A percentile compares a stretch with the other conserved stretches of the same genome.
phyloP scores from a whole-genome alignment of 2,888 invertebrate species.

The Pollenia amentaria region DNA sequence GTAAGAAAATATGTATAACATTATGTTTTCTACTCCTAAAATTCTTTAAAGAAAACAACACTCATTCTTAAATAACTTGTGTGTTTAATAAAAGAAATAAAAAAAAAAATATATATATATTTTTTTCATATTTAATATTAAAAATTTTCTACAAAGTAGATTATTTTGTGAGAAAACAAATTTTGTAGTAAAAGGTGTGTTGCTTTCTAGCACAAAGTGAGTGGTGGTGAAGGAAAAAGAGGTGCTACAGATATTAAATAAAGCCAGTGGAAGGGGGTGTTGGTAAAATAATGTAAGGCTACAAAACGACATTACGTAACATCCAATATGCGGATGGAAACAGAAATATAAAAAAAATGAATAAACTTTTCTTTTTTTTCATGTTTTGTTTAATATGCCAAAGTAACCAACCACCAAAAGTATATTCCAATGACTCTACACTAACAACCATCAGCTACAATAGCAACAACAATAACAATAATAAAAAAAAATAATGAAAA shows the following conservation, averaged over 20 bases:
- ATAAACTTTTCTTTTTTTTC: slow-evolving; percentile 33
- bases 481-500: slow-evolving; percentile 35
- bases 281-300: slow-evolving; percentile 56
- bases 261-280: slow-evolving; percentile 13
- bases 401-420: slow-evolving; percentile 72
- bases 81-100: too few relatives aligned
- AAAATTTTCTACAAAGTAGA: slow-evolving; percentile 24
- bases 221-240: slow-evolving; percentile 4
- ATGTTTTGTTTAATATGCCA: slow-evolving; percentile 69
- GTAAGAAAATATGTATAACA: too few relatives aligned
- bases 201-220: slow-evolving; percentile 18
- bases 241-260: not conserved
- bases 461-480: slow-evolving; percentile 37
- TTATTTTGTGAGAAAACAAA: slow-evolving; percentile 27
- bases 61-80: too few relatives aligned
- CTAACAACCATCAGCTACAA: slow-evolving; percentile 52
- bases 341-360: slow-evolving; percentile 44
- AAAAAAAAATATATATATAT: too few relatives aligned
- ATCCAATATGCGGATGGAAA: slow-evolving; percentile 66
- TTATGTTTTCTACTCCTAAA: not conserved
- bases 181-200: slow-evolving; percentile 46
- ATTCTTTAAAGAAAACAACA: not conserved
- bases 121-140: slow-evolving; percentile 25
- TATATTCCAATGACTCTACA: slow-evolving; percentile 66
- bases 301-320: slow-evolving; percentile 74